Evolutionary conservation across 2,113 vertebrate species (phyloP).

Genomic region (Vidua macroura): DNA sequence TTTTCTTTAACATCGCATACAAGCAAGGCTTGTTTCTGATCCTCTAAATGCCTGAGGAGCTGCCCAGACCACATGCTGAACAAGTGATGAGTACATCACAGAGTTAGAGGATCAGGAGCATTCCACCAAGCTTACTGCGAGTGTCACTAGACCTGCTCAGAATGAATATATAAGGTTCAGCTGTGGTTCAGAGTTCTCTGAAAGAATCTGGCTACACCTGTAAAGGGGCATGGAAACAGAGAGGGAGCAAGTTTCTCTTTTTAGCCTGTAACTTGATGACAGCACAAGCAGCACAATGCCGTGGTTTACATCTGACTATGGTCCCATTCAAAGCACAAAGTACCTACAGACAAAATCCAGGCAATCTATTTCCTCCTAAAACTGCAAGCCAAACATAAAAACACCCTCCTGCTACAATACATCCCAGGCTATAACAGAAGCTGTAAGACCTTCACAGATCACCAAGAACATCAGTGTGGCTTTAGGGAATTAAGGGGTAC

Average conservation of each 20-base stretch:
- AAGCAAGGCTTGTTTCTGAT: not conserved
- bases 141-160: not conserved
- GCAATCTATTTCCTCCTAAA: not conserved
- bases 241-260: fast-evolving
- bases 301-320: not conserved
- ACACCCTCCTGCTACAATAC: not conserved
- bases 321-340: not conserved
- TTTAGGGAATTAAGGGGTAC: not conserved
- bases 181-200: not conserved
- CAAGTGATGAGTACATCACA: not conserved
- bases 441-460: not conserved
- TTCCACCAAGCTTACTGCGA: not conserved
- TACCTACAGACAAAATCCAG: not conserved
- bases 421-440: not conserved
- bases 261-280: not conserved
- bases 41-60: not conserved
- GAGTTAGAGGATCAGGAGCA: not conserved
- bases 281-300: not conserved
- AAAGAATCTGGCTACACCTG: not conserved
- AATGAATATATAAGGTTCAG: not conserved
- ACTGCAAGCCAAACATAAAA: not conserved
- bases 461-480: not conserved
- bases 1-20: not conserved
- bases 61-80: not conserved
- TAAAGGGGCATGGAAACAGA: not conserved